Conservation (phyloP, 2,113 vertebrate species). For the Trogon surrucura region DNA sequence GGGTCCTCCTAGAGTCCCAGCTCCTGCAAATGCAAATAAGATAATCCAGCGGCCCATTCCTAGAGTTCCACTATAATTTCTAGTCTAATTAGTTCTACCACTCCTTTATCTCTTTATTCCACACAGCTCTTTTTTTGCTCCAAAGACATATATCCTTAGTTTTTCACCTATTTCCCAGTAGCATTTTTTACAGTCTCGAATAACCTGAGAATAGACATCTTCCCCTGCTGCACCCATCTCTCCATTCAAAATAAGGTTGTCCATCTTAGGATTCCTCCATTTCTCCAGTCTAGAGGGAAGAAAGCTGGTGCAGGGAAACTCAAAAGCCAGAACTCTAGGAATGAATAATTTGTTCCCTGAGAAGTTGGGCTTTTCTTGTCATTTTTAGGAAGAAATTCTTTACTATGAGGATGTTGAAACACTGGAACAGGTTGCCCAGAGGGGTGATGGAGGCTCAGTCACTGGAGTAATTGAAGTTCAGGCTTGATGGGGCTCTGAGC, state of each 20-base stretch:
- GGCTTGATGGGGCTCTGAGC: no score
- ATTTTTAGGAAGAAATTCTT: no score
- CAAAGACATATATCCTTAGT: neutral
- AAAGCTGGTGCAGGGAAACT: neutral
- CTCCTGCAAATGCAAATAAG: neutral
- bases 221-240: neutral
- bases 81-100: neutral
- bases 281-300: neutral
- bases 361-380: neutral
- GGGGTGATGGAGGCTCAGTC: no score
- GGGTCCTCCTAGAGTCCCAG: neutral
- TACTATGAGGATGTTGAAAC: no score
- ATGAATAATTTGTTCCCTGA: neutral
- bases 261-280: neutral
- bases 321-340: neutral
- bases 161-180: neutral
- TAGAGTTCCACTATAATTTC: neutral
- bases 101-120: neutral
- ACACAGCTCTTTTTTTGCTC: neutral
- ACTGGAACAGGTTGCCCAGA: no score
- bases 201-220: neutral
- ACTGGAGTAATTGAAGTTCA: no score
- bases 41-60: neutral
- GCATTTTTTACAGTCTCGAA: neutral
- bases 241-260: neutral